Base-by-base conservation (phyloP, 2,797 vertebrate species). In the Pempheris klunzingeri region DNA sequence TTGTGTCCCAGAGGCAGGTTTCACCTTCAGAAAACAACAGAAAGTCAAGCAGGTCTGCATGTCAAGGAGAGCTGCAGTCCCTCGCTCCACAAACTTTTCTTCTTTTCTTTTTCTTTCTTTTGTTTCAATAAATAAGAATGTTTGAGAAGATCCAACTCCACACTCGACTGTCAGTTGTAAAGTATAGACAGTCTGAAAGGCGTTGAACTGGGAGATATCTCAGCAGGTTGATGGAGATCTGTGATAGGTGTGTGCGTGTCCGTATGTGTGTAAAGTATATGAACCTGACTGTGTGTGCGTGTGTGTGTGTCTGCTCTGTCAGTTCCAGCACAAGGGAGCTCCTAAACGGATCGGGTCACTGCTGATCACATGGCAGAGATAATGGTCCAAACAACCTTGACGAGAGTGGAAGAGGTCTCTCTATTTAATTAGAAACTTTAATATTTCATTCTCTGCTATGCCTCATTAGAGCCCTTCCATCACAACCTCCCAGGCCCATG, bases 1-100 rank as follows among this genome's bases (percentile, higher is more conserved):
- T 62, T 61, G 90, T 94, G 93, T 93, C 94, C 90, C 62, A 92
- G 85, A 95, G 95, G 96, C 93, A 94, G 93, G 95, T 95, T 93
- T 93, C 79, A 95, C 95, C 92, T 96, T 96, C 95, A 95, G 92
- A 95, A 95, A 96, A 95, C 93, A 94, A 95, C 94, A 95, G 93
- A 95, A 95, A 96, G 95, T 95, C 93, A 90, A 93, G 90, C 90
- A 89, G 94, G 93, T 94, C 58, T 93, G 94, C 94, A 94, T 94
- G 94, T 95, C 95, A 95, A 91, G 94, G 92, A 93, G 92, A 86
- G 81, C 63, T 92, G 90, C 79, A 67, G 86, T 89, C 89, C 43
- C 67, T 60, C 11, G 49, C 14, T 86, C 85, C 81, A 94, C 92
- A 92, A 91, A 92, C 95, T 92, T 94, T 61, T n/a, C n/a, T n/a